Conservation (phyloP, 2,888 invertebrate genomes). For the Eilema depressum region DNA sequence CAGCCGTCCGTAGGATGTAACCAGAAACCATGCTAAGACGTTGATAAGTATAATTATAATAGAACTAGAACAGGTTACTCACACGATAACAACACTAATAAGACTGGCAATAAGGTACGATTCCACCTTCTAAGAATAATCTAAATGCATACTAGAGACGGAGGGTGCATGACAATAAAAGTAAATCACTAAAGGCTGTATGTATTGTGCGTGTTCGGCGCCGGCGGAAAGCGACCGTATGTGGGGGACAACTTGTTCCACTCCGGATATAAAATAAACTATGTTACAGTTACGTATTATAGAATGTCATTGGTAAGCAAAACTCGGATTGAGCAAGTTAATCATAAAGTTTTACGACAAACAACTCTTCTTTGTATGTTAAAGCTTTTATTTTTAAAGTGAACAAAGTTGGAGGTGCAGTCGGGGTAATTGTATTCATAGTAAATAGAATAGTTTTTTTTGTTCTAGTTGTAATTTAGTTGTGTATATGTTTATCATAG, state of each 20-base stretch:
- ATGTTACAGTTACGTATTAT: constrained; percentile 57
- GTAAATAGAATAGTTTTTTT: not conserved
- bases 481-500: not conserved
- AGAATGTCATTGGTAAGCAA: constrained; percentile 53
- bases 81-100: not conserved
- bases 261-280: constrained; percentile 80
- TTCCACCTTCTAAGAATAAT: constrained; percentile 70
- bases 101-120: constrained; percentile 45
- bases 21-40: not conserved
- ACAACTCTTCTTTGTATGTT: constrained; percentile 22
- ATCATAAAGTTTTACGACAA: constrained; percentile 49
- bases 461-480: not conserved
- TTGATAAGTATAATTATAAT: too few relatives aligned
- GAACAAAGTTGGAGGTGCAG: not conserved
- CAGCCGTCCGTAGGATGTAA: not conserved
- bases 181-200: constrained; percentile 82
- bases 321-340: constrained; percentile 43
- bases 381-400: constrained; percentile 19
- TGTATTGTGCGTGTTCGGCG: constrained; percentile 81
- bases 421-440: not conserved
- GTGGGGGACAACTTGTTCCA: constrained; percentile 79
- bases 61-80: not conserved
- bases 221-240: constrained; percentile 84
- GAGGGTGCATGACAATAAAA: constrained; percentile 86
- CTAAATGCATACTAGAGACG: constrained; percentile 63